Percentiles rank a stretch among this genome's conserved stretches.
phyloP scores from a whole-genome alignment of 2,113 vertebrate genomes.

The Dendrocopos noguchii region DNA sequence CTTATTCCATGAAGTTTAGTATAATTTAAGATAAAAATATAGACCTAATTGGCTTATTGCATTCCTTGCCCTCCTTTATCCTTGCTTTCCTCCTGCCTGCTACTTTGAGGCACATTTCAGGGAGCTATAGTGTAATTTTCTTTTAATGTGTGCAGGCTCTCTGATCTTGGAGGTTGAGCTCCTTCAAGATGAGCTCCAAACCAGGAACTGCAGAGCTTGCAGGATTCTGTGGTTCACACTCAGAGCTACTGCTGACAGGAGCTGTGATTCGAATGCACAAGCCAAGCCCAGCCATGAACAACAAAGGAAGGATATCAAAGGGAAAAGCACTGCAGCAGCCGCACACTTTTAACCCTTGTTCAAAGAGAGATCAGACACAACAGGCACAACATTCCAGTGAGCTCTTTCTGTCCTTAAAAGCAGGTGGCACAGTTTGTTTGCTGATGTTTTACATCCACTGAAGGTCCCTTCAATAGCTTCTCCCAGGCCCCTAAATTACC shows the following conservation, averaged over 20 bases:
- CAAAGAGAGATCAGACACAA: too few species aligned
- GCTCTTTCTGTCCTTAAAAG: background rate
- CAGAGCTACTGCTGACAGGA: background rate
- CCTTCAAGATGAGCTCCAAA: background rate
- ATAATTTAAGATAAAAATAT: background rate
- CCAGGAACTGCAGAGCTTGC: background rate
- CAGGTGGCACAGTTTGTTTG: background rate
- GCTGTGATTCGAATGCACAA: slow-evolving; percentile 1
- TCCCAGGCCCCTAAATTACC: background rate
- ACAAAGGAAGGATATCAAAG: slow-evolving; percentile 22
- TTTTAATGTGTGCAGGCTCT: background rate
- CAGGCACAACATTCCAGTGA: background rate
- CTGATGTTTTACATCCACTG: background rate
- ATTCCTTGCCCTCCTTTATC: background rate
- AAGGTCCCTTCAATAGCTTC: background rate
- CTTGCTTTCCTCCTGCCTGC: background rate
- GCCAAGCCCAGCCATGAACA: background rate
- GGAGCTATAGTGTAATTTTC: background rate
- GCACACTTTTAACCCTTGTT: background rate
- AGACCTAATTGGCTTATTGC: background rate
- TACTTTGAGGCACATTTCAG: background rate
- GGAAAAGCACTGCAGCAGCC: background rate
- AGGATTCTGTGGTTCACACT: background rate
- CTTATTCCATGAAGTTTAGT: background rate
- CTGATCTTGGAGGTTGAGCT: background rate